Base-by-base conservation (phyloP, 2,113 vertebrate species). In the Thunnus thynnus region DNA sequence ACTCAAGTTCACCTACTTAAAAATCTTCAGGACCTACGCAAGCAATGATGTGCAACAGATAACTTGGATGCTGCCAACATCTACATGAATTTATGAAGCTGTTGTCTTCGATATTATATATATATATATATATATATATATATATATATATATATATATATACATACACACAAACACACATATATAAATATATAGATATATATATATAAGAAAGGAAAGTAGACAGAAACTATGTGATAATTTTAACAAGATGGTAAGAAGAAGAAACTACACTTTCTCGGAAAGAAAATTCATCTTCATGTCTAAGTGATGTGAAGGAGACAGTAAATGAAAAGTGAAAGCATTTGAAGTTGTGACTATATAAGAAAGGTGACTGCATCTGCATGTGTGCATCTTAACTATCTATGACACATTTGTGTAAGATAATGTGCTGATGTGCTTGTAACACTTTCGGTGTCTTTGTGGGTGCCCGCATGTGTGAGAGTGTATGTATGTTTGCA, bases 401-500 rank as follows among this genome's bases (percentile, higher is more conserved):
- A 27, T 70, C 20, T 55, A 13, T 3, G 14, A 74, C 68, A 57
- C 30, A 74, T 13, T 4, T 32, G 10, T 14, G 11, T 46, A 66
- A 56, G 5, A 84, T 65, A 63, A 72, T 60, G 20, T 81, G 47
- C 14, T 4, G 55, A 79, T 64, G 58, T 44, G 47, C 63, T 52
- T 62, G 51, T 65, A 27, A 76, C 55, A 73, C 66, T 72, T 82
- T 54, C 75, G 68, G 50, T 78, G 71, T 80, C 66, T 76, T 78
- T 84, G 54, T 72, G 50, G 20, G 60, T 61, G 51, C 48, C 54
- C 13, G 12, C 36, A 55, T 76, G 79, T 2, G 47, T 71, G 64
- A 64, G 58, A 66, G 73, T 80, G 62, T 75, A 76, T 79, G 69
- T 82, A 84, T 85, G 84, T 82, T 89, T 88, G 61, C 66, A 68